These are phyloP conservation scores for Zelleria hepariella DNA, from an alignment of 2,888 invertebrate genomes.

Conservation along the genomic window DNA sequence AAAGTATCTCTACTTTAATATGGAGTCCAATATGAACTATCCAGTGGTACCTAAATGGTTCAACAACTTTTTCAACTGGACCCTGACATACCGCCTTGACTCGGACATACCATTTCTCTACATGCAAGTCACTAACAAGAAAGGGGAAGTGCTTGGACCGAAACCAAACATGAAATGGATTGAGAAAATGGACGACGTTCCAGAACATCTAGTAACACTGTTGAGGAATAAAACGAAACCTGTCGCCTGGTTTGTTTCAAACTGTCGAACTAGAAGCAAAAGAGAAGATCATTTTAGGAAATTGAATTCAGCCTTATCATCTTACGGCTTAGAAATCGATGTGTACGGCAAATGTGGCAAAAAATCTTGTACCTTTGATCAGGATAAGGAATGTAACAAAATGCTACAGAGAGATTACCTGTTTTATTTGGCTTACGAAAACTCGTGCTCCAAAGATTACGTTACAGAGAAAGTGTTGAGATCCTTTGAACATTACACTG, in stretches of 20 bases:
- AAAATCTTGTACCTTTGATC: slow-evolving; percentile 30
- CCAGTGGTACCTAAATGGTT: slow-evolving; percentile 38
- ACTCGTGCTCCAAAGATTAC: slow-evolving; percentile 74
- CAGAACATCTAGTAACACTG: slow-evolving; percentile 24
- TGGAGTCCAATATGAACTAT: slow-evolving; percentile 52
- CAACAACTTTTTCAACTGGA: slow-evolving; percentile 60
- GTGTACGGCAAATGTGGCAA: slow-evolving; percentile 69
- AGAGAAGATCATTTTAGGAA: slow-evolving; percentile 29
- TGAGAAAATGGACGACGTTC: slow-evolving; percentile 16
- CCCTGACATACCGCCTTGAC: slow-evolving; percentile 50
- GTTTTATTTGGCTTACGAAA: slow-evolving; percentile 82
- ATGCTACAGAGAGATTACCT: slow-evolving; percentile 73
- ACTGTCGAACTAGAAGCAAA: slow-evolving; percentile 38
- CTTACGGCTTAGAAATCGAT: slow-evolving; percentile 47
- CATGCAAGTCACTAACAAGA: slow-evolving; percentile 32
- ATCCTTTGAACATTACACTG: slow-evolving; percentile 68
- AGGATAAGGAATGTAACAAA: slow-evolving; percentile 28
- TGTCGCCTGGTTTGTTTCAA: slow-evolving; percentile 60
- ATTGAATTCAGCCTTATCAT: slow-evolving; percentile 29
- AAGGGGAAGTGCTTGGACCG: slow-evolving; percentile 43
- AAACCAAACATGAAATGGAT: slow-evolving; percentile 33
- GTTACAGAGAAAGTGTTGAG: slow-evolving; percentile 74
- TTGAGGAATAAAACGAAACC: slow-evolving; percentile 43
- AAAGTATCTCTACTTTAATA: slow-evolving; percentile 50
- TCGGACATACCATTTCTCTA: slow-evolving; percentile 53